phyloP scores from a whole-genome alignment of 2,888 invertebrate genomes.

The Trissonchulus sp. region DNA sequence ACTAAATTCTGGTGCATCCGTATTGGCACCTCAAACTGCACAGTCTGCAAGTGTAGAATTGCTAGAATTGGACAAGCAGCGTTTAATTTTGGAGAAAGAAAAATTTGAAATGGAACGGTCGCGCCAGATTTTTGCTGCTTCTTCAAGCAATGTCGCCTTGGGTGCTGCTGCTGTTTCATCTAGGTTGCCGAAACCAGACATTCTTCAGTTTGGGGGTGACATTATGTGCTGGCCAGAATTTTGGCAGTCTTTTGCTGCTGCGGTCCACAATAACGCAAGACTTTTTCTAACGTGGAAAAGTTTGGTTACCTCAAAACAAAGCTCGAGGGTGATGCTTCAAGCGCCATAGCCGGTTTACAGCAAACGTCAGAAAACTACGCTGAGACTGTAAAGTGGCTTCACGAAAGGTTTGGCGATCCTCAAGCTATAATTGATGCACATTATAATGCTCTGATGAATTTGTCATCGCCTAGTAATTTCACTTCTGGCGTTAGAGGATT shows the following conservation, averaged over 20 bases:
- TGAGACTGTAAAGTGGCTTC: neutral
- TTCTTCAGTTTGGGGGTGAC: neutral
- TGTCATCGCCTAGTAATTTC: no score
- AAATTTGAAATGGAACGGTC: no score
- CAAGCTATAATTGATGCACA: neutral
- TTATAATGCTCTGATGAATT: neutral
- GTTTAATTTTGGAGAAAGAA: no score
- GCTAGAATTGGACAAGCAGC: no score
- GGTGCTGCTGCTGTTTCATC: no score
- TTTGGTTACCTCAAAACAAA: neutral
- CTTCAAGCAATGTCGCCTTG: no score
- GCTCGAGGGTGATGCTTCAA: neutral
- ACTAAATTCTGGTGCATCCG: no score
- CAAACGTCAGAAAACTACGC: neutral
- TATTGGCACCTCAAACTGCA: no score
- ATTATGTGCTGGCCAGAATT: neutral
- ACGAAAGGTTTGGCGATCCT: neutral
- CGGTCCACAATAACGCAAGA: neutral
- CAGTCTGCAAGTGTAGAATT: no score
- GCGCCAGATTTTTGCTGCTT: no score
- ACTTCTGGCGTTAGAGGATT: no score
- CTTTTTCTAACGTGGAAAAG: neutral
- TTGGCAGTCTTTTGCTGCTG: neutral
- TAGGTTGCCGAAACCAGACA: neutral
- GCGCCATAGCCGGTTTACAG: neutral